Evolutionary conservation across 2,113 vertebrate species (phyloP), one percentile per base, ranked within the genome.

Genomic region (Corvus moneduloides): DNA sequence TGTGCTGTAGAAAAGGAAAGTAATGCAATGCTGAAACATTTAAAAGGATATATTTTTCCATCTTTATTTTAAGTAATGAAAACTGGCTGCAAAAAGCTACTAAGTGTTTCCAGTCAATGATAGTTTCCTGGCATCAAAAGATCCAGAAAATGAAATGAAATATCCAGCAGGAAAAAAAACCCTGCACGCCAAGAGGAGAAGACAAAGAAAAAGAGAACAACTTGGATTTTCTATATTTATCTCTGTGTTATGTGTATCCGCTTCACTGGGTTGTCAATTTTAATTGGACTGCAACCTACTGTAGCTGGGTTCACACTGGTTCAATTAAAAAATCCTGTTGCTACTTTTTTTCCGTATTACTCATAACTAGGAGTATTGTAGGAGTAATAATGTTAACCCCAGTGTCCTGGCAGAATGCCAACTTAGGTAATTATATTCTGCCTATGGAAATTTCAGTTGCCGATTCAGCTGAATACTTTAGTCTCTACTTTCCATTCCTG

Each of bases 241-340:
- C 92, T 86, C 30, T 55, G 28, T 95, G 78, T 39, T 91, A 73
- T 91, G 92, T 95, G 91, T 91, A 82, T 96, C 94, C 14, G 54
- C 95, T 97, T 97, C 96, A 92, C 90, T 95, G 87, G 75, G 87
- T 92, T 98, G 98, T 97, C 97, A 97, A 48, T 97, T 98, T 97
- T 97, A 98, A 98, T 97, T 97, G 97, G 96, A 72, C 94, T 97
- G 94, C 91, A 97, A 84, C 95, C 94, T 84, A 74, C 94, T 92
- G 94, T 71, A 91, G 80, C 17, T 91, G 77, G 44, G 93, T 92
- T 96, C 95, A 93, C 87, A 95, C 71, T 95, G 94, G 67, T 87
- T 97, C 96, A 97, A 97, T 97, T 97, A 96, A 97, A 96, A 97
- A 96, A 96, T 97, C 91, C 94, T 96, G 83, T 95, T 93, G 93